Base-by-base conservation (phyloP, 2,888 invertebrate species). In the Notodonta ziczac region DNA sequence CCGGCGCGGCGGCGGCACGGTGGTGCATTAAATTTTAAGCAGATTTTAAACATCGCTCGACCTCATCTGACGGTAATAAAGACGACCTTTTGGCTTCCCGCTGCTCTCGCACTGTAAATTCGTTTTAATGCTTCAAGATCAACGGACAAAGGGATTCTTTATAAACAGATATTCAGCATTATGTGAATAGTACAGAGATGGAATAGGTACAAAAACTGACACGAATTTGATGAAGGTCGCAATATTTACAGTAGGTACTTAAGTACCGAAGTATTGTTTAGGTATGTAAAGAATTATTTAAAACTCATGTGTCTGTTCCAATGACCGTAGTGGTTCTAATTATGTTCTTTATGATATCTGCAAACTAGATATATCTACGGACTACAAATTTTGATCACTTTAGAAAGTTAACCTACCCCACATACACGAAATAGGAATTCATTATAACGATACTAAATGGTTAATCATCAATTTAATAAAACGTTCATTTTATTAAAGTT, bases 11-110 rank as follows among this genome's bases (percentile, higher is more conserved):
- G n/a, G 56, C 60, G 56, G 63, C 57, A 66, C 61, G 66, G 42
- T 48, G 66, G 42, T 48, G 63, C 63, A 58, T 66, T 65, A 62
- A 65, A 70, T 57, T 71, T 66, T 64, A 62, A 58, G 58, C 66
- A 56, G 35, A 65, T 63, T 69, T 70, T 62, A 65, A 62, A 63
- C 60, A 61, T 59, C 63, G 68, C 57, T 66, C 46, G 51, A 67
- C 24, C 42, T 67, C 63, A 60, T 57, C 60, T 60, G 61, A 59
- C 35, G 48, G 57, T 65, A 59, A 69, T 62, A 64, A 66, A 66
- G 57, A 56, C 39, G 69, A 67, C 72, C 72, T 74, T 58, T 57
- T 54, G 5, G 46, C 56, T 66, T 53, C 51, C 51, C 53, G 46
- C 56, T 58, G 56, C 12, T 64, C 52, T 60, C 48, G 52, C 40